phyloP scores from a whole-genome alignment of 2,113 vertebrate species.

The Dromiciops gliroides region DNA sequence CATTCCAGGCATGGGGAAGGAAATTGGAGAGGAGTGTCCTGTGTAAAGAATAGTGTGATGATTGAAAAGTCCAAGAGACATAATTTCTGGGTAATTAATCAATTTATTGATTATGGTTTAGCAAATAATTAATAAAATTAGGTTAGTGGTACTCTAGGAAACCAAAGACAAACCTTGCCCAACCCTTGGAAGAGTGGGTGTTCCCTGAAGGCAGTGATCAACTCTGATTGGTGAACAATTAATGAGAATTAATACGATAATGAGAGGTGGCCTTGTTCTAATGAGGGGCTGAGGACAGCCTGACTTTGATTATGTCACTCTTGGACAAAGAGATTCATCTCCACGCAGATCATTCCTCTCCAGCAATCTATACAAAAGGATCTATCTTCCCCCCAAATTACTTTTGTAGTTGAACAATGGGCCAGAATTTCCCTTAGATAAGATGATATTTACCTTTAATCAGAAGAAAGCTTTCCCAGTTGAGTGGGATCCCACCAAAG shows the following conservation, averaged over 20 bases:
- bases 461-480: not conserved
- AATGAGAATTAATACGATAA: not conserved
- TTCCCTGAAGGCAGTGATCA: not conserved
- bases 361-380: not conserved
- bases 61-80: not conserved
- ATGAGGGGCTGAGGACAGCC: not conserved
- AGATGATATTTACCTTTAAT: not conserved
- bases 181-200: not conserved
- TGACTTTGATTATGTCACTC: not conserved
- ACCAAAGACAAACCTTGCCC: not conserved
- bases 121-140: not conserved
- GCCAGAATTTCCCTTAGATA: not conserved
- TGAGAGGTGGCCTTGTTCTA: not conserved
- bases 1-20: not conserved
- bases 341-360: not conserved
- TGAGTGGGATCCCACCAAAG: no score
- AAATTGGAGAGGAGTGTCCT: not conserved
- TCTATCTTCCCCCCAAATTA: not conserved
- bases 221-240: not conserved
- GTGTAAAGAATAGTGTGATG: not conserved
- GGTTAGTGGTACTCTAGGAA: not conserved
- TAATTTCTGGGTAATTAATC: not conserved
- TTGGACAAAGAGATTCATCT: no score
- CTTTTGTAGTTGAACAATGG: not conserved
- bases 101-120: not conserved